Conservation (phyloP, 2,888 invertebrate species). For the Megalurothrips usitatus region DNA sequence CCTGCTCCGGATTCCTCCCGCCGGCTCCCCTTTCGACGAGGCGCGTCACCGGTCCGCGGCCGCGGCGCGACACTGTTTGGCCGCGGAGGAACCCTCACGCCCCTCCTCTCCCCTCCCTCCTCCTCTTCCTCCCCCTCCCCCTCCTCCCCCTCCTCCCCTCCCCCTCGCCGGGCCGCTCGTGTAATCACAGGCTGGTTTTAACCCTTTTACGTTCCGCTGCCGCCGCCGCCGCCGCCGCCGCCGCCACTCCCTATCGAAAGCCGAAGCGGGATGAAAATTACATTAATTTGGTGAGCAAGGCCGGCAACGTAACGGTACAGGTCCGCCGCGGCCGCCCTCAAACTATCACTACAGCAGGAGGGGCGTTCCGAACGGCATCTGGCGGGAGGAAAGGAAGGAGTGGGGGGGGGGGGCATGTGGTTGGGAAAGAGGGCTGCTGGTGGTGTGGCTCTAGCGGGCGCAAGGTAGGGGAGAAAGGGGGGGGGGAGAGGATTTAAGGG, state of each 20-base stretch:
- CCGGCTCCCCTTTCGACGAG: too few relatives aligned
- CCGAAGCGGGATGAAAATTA: constrained; percentile 1
- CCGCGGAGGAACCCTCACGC: too few relatives aligned
- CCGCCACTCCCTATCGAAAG: neutral
- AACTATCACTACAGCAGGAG: too few relatives aligned
- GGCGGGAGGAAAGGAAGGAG: neutral
- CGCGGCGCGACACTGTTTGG: too few relatives aligned
- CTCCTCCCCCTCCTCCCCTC: neutral
- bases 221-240: neutral
- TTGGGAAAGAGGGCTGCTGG: too few relatives aligned
- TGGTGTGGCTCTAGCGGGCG: too few relatives aligned
- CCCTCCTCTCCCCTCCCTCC: neutral
- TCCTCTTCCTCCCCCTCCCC: neutral
- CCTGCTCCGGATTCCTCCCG: too few relatives aligned
- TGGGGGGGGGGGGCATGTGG: neutral
- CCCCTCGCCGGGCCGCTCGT: neutral
- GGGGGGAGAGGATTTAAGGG: neutral
- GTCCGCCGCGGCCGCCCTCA: too few relatives aligned
- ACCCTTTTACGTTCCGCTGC: neutral
- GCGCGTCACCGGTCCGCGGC: too few relatives aligned
- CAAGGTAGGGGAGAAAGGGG: neutral
- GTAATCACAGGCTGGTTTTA: constrained; percentile 12
- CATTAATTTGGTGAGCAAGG: neutral
- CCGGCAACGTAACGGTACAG: constrained; percentile 2
- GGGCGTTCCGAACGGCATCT: too few relatives aligned